phyloP scores from a whole-genome alignment of 2,113 vertebrate genomes.

The Ascaphus truei region DNA sequence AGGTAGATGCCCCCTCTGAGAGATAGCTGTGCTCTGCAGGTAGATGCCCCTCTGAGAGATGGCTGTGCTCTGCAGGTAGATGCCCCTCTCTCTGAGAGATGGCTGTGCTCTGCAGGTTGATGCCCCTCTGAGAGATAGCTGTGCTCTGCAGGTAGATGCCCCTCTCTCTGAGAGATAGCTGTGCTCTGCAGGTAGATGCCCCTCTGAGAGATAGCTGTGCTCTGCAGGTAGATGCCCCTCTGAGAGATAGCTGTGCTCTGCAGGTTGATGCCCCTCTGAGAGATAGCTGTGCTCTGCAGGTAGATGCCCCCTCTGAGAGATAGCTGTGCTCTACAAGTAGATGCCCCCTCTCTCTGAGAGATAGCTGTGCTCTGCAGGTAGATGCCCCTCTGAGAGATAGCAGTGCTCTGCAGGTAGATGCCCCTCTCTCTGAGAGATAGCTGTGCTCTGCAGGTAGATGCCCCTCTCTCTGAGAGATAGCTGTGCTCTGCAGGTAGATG shows the following conservation, averaged over 20 bases:
- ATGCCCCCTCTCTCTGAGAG: neutral
- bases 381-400: slow-evolving; percentile 55
- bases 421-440: neutral
- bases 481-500: too few species aligned
- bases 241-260: slow-evolving; percentile 40
- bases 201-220: neutral
- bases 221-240: slow-evolving; percentile 45
- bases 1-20: slow-evolving; percentile 55
- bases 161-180: slow-evolving; percentile 42
- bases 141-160: neutral
- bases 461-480: slow-evolving; percentile 42
- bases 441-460: neutral
- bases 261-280: neutral
- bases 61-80: neutral
- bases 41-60: neutral
- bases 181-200: too few species aligned
- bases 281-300: neutral
- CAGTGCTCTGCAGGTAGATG: too few species aligned
- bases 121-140: neutral
- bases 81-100: slow-evolving; percentile 42
- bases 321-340: neutral
- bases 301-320: slow-evolving; percentile 55
- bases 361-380: neutral
- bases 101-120: too few species aligned
- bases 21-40: neutral